phyloP scores from a whole-genome alignment of 2,113 vertebrate genomes.

The Pantherophis guttatus region DNA sequence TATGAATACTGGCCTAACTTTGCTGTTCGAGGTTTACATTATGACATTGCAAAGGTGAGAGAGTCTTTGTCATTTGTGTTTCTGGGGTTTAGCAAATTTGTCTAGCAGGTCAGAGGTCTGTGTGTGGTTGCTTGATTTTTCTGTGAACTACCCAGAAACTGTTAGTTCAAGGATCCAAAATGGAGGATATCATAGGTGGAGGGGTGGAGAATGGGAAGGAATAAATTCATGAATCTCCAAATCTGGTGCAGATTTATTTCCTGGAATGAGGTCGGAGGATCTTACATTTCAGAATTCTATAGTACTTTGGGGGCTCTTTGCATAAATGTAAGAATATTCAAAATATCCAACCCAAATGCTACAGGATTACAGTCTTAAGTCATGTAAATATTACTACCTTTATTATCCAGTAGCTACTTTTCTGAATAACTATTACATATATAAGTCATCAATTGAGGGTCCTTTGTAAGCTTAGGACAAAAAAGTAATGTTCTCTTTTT shows the following conservation, averaged over 20 bases:
- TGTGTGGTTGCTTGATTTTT: neutral
- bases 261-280: neutral
- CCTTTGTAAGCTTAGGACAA: neutral
- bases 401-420: neutral
- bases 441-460: neutral
- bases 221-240: neutral
- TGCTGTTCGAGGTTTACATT: constrained; percentile 78
- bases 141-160: neutral
- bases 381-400: neutral
- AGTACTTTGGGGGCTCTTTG: neutral
- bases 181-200: neutral
- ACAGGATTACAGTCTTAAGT: neutral
- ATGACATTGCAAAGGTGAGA: constrained; percentile 83
- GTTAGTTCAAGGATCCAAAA: neutral
- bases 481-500: neutral
- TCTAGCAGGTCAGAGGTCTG: neutral
- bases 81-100: neutral
- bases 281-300: neutral
- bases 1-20: constrained; percentile 82
- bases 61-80: neutral
- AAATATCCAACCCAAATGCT: neutral
- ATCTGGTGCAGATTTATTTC: neutral
- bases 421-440: neutral
- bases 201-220: neutral
- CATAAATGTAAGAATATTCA: neutral